Evolutionary conservation across 2,888 invertebrate species (phyloP).

Genomic region (Macrophya alboannulata): DNA sequence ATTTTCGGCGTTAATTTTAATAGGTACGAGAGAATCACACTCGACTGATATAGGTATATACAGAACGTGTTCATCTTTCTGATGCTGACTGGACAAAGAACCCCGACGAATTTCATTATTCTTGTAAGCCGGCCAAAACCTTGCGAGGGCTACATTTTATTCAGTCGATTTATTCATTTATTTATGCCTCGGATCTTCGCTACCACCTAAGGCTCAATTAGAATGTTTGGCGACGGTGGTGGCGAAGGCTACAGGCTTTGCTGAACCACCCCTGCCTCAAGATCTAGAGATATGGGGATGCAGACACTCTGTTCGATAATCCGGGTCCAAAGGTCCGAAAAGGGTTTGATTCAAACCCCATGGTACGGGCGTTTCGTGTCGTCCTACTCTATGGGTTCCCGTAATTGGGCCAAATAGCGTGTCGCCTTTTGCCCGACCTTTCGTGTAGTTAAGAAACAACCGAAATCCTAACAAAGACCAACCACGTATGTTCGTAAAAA

Average conservation of each 20-base stretch:
- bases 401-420: slow-evolving; percentile 53
- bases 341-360: slow-evolving; percentile 53
- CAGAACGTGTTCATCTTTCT: not conserved
- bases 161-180: slow-evolving; percentile 28
- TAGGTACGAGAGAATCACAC: not conserved
- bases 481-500: slow-evolving; percentile 23
- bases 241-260: slow-evolving; percentile 15
- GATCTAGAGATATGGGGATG: slow-evolving; percentile 47
- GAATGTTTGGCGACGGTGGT: slow-evolving; percentile 43
- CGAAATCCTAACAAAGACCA: slow-evolving; percentile 30
- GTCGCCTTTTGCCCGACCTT: slow-evolving; percentile 43
- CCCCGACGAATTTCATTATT: not conserved
- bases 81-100: not conserved
- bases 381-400: slow-evolving; percentile 26
- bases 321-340: slow-evolving; percentile 53
- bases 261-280: slow-evolving; percentile 28
- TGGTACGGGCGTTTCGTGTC: slow-evolving; percentile 37
- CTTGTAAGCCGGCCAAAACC: not conserved
- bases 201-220: slow-evolving; percentile 50
- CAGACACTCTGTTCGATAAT: slow-evolving; percentile 52
- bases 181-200: slow-evolving; percentile 17
- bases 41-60: not conserved
- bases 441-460: slow-evolving; percentile 41
- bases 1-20: not conserved
- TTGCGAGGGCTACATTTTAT: slow-evolving; percentile 3